Conservation (phyloP, 2,888 invertebrate genomes). For the Notodromas monacha region DNA sequence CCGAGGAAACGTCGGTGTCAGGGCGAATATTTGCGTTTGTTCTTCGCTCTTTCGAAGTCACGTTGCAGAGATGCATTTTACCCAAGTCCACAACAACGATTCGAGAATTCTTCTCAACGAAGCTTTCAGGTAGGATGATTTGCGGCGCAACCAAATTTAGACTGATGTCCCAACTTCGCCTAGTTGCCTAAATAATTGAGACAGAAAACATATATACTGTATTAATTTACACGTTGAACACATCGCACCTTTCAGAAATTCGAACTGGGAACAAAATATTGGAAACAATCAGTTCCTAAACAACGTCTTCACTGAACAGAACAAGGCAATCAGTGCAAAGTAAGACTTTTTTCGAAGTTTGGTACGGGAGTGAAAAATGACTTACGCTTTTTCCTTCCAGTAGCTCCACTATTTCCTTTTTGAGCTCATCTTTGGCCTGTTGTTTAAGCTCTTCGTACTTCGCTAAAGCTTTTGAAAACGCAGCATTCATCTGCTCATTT, state of each 20-base stretch:
- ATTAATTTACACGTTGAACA: too few species aligned
- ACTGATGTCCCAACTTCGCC: conserved; percentile 37
- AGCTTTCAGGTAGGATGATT: conserved; percentile 44
- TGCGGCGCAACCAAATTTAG: conserved; percentile 76
- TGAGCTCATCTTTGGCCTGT: conserved; percentile 33
- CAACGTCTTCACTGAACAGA: too few species aligned
- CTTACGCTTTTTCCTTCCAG: conserved; percentile 20
- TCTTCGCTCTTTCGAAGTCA: too few species aligned
- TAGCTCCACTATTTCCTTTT: conserved; percentile 33
- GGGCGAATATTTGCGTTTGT: too few species aligned
- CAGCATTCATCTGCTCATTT: too few species aligned
- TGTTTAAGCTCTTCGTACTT: conserved; percentile 25
- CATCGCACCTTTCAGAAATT: too few species aligned
- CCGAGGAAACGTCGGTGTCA: too few species aligned
- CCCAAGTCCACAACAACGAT: conserved; percentile 60
- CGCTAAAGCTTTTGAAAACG: too few species aligned
- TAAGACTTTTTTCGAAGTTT: not conserved
- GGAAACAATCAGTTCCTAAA: too few species aligned
- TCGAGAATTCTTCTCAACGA: conserved; percentile 14
- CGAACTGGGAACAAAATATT: too few species aligned
- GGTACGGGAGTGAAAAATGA: not conserved
- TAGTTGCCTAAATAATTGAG: too few species aligned
- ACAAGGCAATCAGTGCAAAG: too few species aligned
- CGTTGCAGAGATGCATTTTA: conserved; percentile 31
- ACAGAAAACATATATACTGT: not conserved